phyloP scores from a whole-genome alignment of 2,113 vertebrate species.

The Grus americana region DNA sequence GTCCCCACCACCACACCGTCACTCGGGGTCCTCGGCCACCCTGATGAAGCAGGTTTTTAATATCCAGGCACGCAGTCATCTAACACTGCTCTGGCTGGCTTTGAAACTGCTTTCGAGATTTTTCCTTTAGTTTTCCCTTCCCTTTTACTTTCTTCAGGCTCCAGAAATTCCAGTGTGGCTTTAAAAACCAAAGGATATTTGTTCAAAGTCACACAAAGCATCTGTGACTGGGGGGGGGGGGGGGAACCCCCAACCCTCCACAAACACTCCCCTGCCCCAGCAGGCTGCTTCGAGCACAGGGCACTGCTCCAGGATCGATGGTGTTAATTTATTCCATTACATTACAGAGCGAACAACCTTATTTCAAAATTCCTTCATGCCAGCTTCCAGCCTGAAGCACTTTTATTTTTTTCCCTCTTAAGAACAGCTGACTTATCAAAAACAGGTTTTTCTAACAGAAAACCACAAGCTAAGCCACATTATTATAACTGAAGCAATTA shows the following conservation, averaged over 20 bases:
- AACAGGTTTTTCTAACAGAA: constrained; percentile 25
- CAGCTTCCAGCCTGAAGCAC: constrained; percentile 33
- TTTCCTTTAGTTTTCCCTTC: not conserved
- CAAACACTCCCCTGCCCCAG: not conserved
- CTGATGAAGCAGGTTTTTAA: rapidly evolving
- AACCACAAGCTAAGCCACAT: constrained; percentile 56
- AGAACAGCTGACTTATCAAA: constrained; percentile 64
- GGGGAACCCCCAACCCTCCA: not conserved
- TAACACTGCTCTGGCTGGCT: not conserved
- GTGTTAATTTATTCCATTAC: not conserved
- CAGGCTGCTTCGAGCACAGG: not conserved
- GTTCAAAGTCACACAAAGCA: not conserved
- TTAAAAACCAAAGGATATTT: not conserved
- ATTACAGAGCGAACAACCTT: not conserved
- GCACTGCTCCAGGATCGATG: constrained; percentile 6
- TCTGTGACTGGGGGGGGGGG: not conserved
- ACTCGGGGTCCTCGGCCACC: not conserved
- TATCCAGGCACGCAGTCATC: not conserved
- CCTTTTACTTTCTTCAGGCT: not conserved
- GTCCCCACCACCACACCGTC: rapidly evolving
- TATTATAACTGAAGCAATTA: constrained; percentile 67
- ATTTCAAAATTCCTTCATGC: not conserved
- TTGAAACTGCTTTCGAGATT: not conserved
- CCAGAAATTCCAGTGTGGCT: not conserved
- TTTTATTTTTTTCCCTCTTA: not conserved